Conservation (phyloP, 2,888 invertebrate species). For the Diarsia dahlii region DNA sequence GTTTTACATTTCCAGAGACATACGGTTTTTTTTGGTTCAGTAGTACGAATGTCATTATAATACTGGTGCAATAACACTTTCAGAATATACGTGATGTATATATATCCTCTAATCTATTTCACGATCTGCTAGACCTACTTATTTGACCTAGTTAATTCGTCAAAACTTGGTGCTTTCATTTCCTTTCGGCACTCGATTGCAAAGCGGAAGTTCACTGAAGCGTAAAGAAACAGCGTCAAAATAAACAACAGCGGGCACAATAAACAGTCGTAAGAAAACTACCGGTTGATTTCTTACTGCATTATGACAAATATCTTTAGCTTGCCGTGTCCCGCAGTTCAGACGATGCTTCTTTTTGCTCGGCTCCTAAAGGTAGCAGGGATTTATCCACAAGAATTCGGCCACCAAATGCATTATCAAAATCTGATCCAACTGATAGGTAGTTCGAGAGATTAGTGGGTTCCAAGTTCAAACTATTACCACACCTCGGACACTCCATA, state of each 20-base stretch:
- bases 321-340: neutral
- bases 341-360: neutral
- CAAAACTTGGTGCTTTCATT: conserved; percentile 8
- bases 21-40: too few species aligned
- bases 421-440: neutral
- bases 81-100: neutral
- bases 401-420: neutral
- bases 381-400: neutral
- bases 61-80: neutral
- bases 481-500: too few species aligned
- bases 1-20: too few species aligned
- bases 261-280: conserved; percentile 4
- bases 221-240: conserved; percentile 22
- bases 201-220: conserved; percentile 27
- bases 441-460: neutral
- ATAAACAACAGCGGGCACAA: conserved; percentile 19
- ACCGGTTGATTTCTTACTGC: conserved; percentile 10
- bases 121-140: neutral
- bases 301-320: neutral
- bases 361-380: neutral
- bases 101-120: neutral
- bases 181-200: conserved; percentile 6
- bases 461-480: neutral
- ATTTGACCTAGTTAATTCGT: neutral
- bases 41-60: neutral